Base-by-base conservation (phyloP, 2,113 vertebrate genomes). In the Rhabdornis inornatus region DNA sequence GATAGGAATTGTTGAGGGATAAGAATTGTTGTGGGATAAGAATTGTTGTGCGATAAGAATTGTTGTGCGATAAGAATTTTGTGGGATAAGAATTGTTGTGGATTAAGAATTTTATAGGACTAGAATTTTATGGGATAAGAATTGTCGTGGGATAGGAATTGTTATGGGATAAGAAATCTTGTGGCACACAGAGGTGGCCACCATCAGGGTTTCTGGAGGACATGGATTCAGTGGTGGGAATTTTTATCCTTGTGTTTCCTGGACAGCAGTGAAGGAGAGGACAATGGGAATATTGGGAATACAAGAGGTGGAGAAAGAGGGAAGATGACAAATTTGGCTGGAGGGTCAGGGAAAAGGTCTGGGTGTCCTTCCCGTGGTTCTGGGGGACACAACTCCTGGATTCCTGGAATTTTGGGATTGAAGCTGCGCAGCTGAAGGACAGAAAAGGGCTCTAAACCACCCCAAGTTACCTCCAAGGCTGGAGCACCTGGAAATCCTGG, bases 401-500 rank as follows among this genome's bases (percentile, higher is more conserved):
- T 66, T 87, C 4, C 19, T 19, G 39, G 60, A 0, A 33, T 30
- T 5, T 16, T 64, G 71, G 40, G 64, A 33, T 10, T 20, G 37
- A 12, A 15, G 18, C 20, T 50, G 30, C 10, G 13, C 6, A 27
- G 40, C 21, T 52, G 52, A 45, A 30, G 69, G 69, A 75, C n/a
- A 83, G 27, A 45, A 42, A 30, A 76, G 9, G 22, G 25, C 9
- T 30, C 11, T 5, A 15, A 70, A 39, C 23, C 25, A 27, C 24
- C 53, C 61, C 82, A 84, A 91, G 77, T 98, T 98, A 99, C 98
- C 95, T 98, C 98, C 97, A 98, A 97, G 24, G 98, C 98, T 89
- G 99, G 98, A 84, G 98, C 98, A 83, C 98, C 98, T 55, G 98
- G 98, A 70, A 89, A 80, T 93, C 98, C 99, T 85, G 96, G 97